phyloP scores from a whole-genome alignment of 2,113 vertebrate genomes.

The Enhydra lutris region DNA sequence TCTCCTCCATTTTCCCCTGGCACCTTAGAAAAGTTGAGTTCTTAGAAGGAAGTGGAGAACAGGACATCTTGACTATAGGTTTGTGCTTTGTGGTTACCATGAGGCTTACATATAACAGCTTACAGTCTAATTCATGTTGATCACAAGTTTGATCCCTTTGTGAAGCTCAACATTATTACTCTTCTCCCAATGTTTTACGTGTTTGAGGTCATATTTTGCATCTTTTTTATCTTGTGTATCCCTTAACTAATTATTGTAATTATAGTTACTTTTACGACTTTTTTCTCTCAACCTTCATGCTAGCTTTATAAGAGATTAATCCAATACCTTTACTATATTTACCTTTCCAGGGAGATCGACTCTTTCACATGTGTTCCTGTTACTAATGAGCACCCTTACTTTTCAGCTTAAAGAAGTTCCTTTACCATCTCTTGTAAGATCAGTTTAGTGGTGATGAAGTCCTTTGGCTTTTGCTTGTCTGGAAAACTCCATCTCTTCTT shows the following conservation, averaged over 20 bases:
- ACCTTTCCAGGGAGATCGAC: background rate
- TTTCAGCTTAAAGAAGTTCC: background rate
- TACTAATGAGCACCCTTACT: background rate
- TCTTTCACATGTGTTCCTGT: background rate
- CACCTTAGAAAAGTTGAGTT: background rate
- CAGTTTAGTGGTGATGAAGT: background rate
- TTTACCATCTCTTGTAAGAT: background rate
- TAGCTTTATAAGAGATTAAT: background rate
- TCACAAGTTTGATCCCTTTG: background rate
- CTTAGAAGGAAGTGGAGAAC: background rate
- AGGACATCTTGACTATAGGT: background rate
- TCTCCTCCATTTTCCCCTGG: background rate
- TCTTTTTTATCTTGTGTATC: background rate
- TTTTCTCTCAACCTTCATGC: background rate
- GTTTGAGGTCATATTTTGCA: background rate
- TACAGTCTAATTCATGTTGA: background rate
- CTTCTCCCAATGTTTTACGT: background rate
- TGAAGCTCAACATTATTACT: background rate
- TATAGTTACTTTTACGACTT: background rate
- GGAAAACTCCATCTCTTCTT: background rate
- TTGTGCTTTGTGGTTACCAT: background rate
- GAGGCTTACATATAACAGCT: background rate
- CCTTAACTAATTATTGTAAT: background rate
- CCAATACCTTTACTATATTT: background rate
- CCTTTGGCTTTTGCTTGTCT: background rate